Evolutionary conservation across 1,140 invertebrate genomes (phyloP).

Genomic region (Argopecten irradians): DNA sequence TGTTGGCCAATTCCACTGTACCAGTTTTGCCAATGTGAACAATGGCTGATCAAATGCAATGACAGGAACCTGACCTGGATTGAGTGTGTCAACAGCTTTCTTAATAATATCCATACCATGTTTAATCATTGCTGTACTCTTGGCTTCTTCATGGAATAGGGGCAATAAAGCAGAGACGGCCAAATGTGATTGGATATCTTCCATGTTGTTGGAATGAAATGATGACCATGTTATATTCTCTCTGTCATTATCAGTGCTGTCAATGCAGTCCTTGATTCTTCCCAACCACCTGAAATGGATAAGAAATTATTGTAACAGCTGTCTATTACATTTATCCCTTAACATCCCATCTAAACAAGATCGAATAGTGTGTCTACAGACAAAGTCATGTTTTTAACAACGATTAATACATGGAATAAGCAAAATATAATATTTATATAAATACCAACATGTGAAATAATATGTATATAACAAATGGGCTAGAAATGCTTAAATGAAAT

Average conservation of each 20-base stretch:
- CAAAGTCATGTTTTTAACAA: too few species aligned
- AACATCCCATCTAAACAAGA: neutral
- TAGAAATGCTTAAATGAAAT: neutral
- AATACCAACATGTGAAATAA: too few species aligned
- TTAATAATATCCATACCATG: slow-evolving; percentile 46
- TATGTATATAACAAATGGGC: neutral
- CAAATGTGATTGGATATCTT: neutral
- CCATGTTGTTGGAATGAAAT: neutral
- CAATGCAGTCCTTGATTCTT: neutral
- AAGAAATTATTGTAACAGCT: neutral
- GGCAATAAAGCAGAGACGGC: slow-evolving; percentile 36
- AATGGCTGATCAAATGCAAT: slow-evolving; percentile 55
- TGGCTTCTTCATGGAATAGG: slow-evolving; percentile 44
- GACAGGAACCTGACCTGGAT: slow-evolving; percentile 50
- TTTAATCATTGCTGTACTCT: slow-evolving; percentile 49
- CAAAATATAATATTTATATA: too few species aligned
- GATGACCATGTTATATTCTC: slow-evolving; percentile 31
- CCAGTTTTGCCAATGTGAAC: slow-evolving; percentile 53
- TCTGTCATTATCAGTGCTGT: neutral
- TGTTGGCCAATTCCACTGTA: slow-evolving; percentile 59
- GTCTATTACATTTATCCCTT: neutral
- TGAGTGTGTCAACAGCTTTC: slow-evolving; percentile 42
- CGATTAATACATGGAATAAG: too few species aligned
- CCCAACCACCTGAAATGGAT: neutral
- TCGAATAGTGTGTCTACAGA: neutral